Evolutionary conservation across 2,113 vertebrate species (phyloP).

Genomic region (Oreocharis arfaki): DNA sequence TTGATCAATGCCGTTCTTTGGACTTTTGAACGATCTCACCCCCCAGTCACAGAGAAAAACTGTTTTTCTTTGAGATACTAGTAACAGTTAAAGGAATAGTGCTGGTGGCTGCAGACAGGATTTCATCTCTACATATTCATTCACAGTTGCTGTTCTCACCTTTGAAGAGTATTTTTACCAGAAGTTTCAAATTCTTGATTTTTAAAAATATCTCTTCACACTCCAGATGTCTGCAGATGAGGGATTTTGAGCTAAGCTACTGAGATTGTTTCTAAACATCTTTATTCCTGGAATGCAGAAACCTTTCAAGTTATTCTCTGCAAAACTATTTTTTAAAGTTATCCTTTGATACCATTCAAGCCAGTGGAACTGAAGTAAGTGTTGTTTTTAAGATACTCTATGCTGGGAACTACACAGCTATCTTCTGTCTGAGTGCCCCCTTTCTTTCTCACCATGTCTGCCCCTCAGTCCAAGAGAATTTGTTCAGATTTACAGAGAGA

Average conservation of each 20-base stretch:
- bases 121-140: not conserved
- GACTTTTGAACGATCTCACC: not conserved
- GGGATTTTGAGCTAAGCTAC: not conserved
- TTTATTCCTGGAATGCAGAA: not conserved
- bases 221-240: slow-evolving; percentile 11
- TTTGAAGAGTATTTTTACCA: slow-evolving; percentile 7
- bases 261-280: not conserved
- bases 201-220: not conserved
- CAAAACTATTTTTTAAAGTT: not conserved
- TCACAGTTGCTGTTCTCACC: slow-evolving; percentile 33
- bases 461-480: not conserved
- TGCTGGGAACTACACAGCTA: not conserved
- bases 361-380: not conserved
- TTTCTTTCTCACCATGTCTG: not conserved
- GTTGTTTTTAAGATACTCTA: not conserved
- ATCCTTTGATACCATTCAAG: not conserved
- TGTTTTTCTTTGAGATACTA: not conserved
- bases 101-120: not conserved
- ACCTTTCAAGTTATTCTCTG: not conserved
- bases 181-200: slow-evolving; percentile 6
- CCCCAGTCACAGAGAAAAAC: not conserved
- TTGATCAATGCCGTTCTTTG: not conserved
- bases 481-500: not conserved
- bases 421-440: not conserved
- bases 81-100: not conserved